A percentile compares a stretch with the other conserved stretches of the same genome.
Conservation (phyloP, 2,888 invertebrate species). For the Andricus curvator region DNA sequence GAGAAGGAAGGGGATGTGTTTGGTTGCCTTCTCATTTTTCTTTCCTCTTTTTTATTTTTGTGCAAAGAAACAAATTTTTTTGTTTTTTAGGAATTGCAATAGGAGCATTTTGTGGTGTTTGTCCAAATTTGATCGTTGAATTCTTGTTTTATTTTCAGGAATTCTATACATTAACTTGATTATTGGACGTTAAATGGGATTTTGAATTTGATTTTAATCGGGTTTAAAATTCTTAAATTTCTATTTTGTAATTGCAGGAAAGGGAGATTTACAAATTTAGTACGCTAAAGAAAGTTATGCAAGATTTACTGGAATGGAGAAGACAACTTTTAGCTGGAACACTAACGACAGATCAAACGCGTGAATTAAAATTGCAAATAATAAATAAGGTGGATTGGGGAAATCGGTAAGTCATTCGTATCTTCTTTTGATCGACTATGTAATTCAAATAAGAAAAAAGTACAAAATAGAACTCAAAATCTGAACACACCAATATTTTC, state of each 20-base stretch:
- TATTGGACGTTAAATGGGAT: too few relatives aligned
- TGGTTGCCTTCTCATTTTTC: too few relatives aligned
- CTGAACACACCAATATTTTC: not conserved
- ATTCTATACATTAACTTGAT: too few relatives aligned
- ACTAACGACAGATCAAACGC: slow-evolving; percentile 93
- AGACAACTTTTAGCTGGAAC: slow-evolving; percentile 92
- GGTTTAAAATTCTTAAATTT: too few relatives aligned
- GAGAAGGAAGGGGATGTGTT: too few relatives aligned
- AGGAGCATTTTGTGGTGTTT: too few relatives aligned
- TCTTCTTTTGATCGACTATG: not conserved
- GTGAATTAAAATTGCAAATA: slow-evolving; percentile 91
- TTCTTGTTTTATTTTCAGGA: too few relatives aligned
- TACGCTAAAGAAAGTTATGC: slow-evolving; percentile 93
- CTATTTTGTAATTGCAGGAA: slow-evolving; percentile 81
- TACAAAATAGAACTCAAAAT: not conserved
- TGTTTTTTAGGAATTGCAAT: too few relatives aligned
- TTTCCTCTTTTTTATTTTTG: too few relatives aligned
- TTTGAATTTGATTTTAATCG: too few relatives aligned
- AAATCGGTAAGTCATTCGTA: slow-evolving; percentile 87
- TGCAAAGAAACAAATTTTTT: too few relatives aligned
- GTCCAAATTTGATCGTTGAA: too few relatives aligned
- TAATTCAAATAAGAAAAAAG: not conserved
- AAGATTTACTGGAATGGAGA: slow-evolving; percentile 91
- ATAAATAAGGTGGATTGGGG: slow-evolving; percentile 98
- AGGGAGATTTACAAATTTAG: slow-evolving; percentile 91